These are phyloP conservation scores for Eupithecia tripunctaria DNA, from an alignment of 2,888 invertebrate genomes.

Conservation along the genomic window DNA sequence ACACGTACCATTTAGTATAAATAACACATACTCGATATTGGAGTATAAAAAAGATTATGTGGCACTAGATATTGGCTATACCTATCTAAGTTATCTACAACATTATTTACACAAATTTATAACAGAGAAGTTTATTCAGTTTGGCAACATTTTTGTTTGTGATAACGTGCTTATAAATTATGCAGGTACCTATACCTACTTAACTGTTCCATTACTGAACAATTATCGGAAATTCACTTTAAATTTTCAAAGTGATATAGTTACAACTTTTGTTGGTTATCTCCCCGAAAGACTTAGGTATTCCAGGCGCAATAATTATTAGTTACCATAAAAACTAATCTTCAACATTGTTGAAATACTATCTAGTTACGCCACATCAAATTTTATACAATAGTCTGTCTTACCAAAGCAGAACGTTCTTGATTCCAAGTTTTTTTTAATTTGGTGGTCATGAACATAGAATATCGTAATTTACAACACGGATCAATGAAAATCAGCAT, in stretches of 20 bases:
- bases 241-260: neutral
- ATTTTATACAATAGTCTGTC: neutral
- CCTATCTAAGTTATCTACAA: constrained; percentile 67
- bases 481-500: neutral
- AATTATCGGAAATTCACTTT: neutral
- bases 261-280: neutral
- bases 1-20: constrained; percentile 39
- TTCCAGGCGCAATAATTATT: neutral
- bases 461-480: neutral
- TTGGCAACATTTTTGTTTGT: constrained; percentile 63
- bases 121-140: constrained; percentile 60
- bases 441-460: neutral
- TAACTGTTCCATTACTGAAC: no score
- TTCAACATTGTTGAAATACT: neutral
- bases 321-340: neutral
- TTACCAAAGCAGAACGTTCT: neutral
- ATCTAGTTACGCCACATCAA: neutral
- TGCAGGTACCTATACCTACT: no score
- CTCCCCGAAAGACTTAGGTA: neutral
- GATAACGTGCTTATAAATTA: neutral
- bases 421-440: neutral
- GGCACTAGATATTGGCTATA: constrained; percentile 70
- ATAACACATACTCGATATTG: constrained; percentile 44
- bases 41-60: constrained; percentile 72
- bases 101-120: constrained; percentile 67